Evolutionary conservation across 2,888 invertebrate species (phyloP), one percentile per base, ranked within the genome.

Genomic region (Sthenelais limicola): DNA sequence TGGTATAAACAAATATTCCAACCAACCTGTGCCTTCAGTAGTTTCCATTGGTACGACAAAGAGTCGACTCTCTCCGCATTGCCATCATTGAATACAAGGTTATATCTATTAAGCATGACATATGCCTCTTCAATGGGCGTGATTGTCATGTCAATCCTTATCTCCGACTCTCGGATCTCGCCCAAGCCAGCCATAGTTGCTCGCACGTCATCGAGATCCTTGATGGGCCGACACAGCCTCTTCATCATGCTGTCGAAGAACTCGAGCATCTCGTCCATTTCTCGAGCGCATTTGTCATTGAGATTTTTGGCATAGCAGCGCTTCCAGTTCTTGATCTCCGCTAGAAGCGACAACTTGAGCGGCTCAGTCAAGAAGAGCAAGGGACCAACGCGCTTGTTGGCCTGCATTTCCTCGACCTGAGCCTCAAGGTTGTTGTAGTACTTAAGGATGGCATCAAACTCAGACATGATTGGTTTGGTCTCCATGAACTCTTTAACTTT

Each of bases 121-220:
- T 97, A 98, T 0, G 97, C 95, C 90, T 98, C 94, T 90, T 98
- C 97, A 74, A 98, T 95, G 0, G 97, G 97, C 82, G 94, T 94
- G 73, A 98, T 96, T 82, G 93, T 93, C 67, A 97, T 89, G 84
- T 98, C 97, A 92, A 97, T 95, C 81, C 96, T 95, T 18, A 97
- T 95, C 88, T 98, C 97, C 84, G 94, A 94, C 81, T 97, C 96
- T 3, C 97, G 90, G 70, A 97, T 96, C 88, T 97, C 86, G 0
- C 93, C 93, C 73, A 97, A 88, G 0, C 94, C 95, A 76, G 96
- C 96, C 95, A 98, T 97, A 72, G 96, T 93, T 79, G 94, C 91
- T 72, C 97, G 91, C 0, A 98, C 96, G 85, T 98, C 97, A 84
- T 98, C 97, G 75, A 98, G 90, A 87, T 97, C 97, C 67, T 95